Evolutionary conservation across 2,797 vertebrate species (phyloP), one percentile per base, ranked within the genome.

Genomic region (Intellagama lesueurii): DNA sequence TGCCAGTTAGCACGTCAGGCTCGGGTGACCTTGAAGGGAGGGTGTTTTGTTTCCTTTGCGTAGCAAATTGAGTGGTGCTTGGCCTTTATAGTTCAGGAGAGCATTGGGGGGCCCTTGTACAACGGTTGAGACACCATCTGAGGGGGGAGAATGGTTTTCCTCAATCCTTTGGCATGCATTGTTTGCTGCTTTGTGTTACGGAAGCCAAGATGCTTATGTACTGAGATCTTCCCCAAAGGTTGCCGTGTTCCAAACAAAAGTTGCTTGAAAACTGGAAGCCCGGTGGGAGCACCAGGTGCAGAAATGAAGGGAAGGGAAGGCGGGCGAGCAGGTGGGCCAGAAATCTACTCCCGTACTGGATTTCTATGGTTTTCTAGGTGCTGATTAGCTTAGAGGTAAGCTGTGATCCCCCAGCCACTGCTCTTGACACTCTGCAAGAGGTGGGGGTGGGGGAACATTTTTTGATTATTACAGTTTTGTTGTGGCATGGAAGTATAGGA

Each of bases 1-100:
- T 92, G 70, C 88, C 90, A 87, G 76, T 94, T 95, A 95, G 92
- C 87, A 88, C 90, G 87, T 78, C 91, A 89, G 78, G 86, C 83
- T 85, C 68, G 81, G 80, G 83, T 90, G 92, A 93, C 93, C 95
- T 91, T 90, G 88, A 89, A 88, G 91, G 40, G 40, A 69, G 19
- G 73, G 87, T 70, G 90, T 92, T 95, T 94, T 89, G 90, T 90
- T 95, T 94, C 89, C 86, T 79, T 52, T 26, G 81, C 90, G 81
- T 91, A 92, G 90, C 92, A 94, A 91, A 94, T 93, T 47, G 89
- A 92, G 80, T 89, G 85, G 70, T 30, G 79, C 89, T 91, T 94
- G 3, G 1, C 24, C 77, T 85, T 80, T 92, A 81, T 89, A 76
- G 87, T 90, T 90, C 47, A 24, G 17, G 66, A 35, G 77, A 30